Percentiles rank a stretch among this genome's conserved stretches.
Conservation (phyloP, 2,888 invertebrate species). For the Eupithecia subfuscata region DNA sequence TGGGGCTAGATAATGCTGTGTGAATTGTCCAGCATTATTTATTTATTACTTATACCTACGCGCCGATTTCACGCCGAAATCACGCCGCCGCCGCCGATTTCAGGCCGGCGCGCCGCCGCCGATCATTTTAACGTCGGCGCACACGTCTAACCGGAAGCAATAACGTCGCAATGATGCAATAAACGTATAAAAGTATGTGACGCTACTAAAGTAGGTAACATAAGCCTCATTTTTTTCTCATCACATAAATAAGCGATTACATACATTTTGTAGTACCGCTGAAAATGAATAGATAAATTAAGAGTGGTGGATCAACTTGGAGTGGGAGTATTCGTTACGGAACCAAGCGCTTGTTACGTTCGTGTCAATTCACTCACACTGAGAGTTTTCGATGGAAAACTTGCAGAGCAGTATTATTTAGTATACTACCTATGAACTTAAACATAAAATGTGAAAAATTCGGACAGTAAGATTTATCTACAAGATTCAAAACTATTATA, state of each 20-base stretch:
- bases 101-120: too few species aligned
- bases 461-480: neutral
- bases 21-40: too few species aligned
- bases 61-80: too few species aligned
- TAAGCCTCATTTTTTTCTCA: conserved; percentile 28
- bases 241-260: conserved; percentile 22
- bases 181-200: neutral
- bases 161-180: neutral
- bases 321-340: conserved; percentile 18
- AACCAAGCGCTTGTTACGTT: neutral
- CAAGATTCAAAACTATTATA: neutral
- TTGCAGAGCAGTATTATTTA: neutral
- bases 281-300: conserved; percentile 29
- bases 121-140: too few species aligned
- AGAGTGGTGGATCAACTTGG: conserved; percentile 21
- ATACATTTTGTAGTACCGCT: conserved; percentile 26
- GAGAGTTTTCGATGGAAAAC: neutral
- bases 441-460: too few species aligned
- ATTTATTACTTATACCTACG: too few species aligned
- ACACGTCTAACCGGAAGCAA: too few species aligned
- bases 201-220: neutral
- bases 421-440: too few species aligned
- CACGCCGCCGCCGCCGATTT: too few species aligned
- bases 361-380: too few species aligned
- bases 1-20: too few species aligned